phyloP scores from a whole-genome alignment of 2,888 invertebrate species.

The Protula sp. region DNA sequence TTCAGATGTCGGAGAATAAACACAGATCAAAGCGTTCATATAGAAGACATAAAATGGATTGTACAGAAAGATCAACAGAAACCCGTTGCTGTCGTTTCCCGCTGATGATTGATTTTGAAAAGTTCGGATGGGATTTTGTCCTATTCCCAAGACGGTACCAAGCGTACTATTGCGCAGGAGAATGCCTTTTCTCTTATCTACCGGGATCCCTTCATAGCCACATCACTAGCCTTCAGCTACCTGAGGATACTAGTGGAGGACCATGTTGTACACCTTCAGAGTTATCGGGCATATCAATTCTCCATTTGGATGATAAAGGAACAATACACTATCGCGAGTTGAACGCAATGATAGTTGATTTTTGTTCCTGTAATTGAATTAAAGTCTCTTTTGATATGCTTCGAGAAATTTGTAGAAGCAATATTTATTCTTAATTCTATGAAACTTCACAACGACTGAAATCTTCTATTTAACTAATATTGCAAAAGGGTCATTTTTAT shows the following conservation, averaged over 20 bases:
- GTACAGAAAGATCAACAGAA: slow-evolving; percentile 58
- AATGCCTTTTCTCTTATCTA: slow-evolving; percentile 82
- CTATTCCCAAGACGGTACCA: slow-evolving; percentile 92
- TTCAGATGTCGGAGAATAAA: too few relatives aligned
- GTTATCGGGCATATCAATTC: background rate
- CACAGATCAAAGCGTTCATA: too few relatives aligned
- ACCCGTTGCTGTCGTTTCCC: slow-evolving; percentile 90
- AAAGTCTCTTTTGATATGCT: too few relatives aligned
- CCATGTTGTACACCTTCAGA: slow-evolving; percentile 85
- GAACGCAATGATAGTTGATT: background rate
- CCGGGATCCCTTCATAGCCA: slow-evolving; percentile 82
- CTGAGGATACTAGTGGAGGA: too few relatives aligned
- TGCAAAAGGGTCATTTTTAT: too few relatives aligned
- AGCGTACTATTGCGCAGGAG: slow-evolving; percentile 93
- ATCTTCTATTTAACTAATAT: too few relatives aligned
- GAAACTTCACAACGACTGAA: too few relatives aligned
- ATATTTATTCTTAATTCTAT: too few relatives aligned
- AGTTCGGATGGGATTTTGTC: slow-evolving; percentile 96
- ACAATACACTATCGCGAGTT: background rate
- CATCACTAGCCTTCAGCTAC: slow-evolving; percentile 62
- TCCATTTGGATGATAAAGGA: background rate
- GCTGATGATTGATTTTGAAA: slow-evolving; percentile 87
- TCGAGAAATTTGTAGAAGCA: too few relatives aligned
- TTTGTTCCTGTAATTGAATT: background rate
- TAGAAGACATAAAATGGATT: slow-evolving; percentile 7